Conservation (phyloP, 2,113 vertebrate genomes). For the Haplochromis vanheusdeni region DNA sequence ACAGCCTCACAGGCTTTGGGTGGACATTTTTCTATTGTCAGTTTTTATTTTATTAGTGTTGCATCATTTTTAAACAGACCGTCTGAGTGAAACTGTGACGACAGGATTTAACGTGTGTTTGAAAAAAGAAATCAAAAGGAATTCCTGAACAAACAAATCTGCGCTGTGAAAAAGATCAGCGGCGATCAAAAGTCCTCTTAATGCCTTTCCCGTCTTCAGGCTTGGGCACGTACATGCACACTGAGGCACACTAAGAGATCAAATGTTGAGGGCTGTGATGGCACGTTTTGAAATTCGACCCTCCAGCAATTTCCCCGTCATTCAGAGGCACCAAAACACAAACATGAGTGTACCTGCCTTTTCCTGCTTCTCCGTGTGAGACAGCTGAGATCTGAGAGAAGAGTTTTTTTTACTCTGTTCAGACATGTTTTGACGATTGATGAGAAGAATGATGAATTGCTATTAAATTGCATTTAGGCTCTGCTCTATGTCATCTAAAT, state of each 20-base stretch:
- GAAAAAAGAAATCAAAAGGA: neutral
- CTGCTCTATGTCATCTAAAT: neutral
- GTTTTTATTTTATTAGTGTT: neutral
- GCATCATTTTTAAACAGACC: neutral
- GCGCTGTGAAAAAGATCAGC: neutral
- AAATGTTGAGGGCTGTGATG: slow-evolving; percentile 35
- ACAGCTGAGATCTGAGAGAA: neutral
- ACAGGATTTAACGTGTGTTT: neutral
- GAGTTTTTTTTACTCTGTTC: neutral
- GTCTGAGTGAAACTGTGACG: neutral
- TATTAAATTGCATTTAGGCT: neutral
- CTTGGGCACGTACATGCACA: slow-evolving; percentile 11
- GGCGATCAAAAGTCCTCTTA: slow-evolving; percentile 10
- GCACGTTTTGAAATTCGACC: slow-evolving; percentile 50
- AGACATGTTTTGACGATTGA: slow-evolving; percentile 17
- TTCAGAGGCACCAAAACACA: slow-evolving; percentile 19
- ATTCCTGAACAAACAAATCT: neutral
- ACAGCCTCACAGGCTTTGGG: neutral
- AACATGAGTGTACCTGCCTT: slow-evolving; percentile 26
- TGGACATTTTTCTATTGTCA: neutral
- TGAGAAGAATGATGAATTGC: slow-evolving; percentile 9
- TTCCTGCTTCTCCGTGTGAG: neutral
- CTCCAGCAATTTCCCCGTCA: slow-evolving; percentile 37
- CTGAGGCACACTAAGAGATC: slow-evolving; percentile 18
- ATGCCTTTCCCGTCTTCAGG: slow-evolving; percentile 26